Evolutionary conservation across 2,113 vertebrate genomes (phyloP), one percentile per base, ranked within the genome.

Genomic region (Takifugu flavidus): DNA sequence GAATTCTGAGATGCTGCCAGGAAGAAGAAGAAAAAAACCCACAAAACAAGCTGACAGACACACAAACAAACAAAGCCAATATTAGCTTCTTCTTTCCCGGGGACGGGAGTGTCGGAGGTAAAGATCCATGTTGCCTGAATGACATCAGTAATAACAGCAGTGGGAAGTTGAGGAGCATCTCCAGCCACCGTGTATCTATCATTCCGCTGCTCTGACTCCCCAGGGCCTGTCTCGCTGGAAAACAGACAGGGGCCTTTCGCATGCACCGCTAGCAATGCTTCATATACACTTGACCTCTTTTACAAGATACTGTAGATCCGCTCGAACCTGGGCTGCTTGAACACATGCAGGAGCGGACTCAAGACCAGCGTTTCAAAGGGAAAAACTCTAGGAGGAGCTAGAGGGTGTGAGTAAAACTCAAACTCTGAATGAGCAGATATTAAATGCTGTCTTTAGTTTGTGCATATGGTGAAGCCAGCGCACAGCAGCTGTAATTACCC

Each of bases 171-270:
- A 72, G 70, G 55, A 77, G 56, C 68, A 68, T 59, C 62, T 74
- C 60, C 28, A 78, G 80, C 77, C 63, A 74, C 44, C 80, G 69
- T 74, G 55, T 74, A 87, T 87, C 79, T 67, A 79, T 87, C 74
- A 77, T 59, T 39, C 55, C 13, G 46, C 67, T 77, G 72, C 75
- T 79, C 75, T 79, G 74, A 73, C 66, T 82, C 84, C 80, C 57
- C n/a, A 2, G 67, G 75, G 77, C 55, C 55, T 57, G 66, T 66
- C 76, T 74, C 55, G 50, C 58, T 59, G 62, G 72, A 81, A 75
- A 81, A 70, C 61, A 70, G 56, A 34, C 53, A 50, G 54, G 39
- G 56, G 56, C 58, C 63, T 56, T 63, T 65, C 66, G 77, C 49
- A 69, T 56, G 52, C 39, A 2, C 65, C 78, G 72, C 63, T 84